Evolutionary conservation across 2,888 invertebrate genomes (phyloP), one percentile per base, ranked within the genome.

Genomic region (Mimas tiliae): DNA sequence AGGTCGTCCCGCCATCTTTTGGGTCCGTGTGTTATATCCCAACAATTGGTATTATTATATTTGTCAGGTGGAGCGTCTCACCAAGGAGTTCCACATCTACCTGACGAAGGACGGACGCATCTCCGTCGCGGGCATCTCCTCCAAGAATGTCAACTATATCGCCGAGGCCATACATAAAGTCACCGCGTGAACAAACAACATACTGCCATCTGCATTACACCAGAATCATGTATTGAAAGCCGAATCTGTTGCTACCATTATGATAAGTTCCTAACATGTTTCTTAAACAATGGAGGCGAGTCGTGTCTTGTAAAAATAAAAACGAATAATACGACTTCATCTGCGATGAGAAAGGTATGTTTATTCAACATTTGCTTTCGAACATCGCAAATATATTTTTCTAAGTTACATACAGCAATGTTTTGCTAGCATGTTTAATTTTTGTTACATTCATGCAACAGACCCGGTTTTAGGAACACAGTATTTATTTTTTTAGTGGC

Each of bases 81-180:
- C 96, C 0, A 98, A 98, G 82, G 97, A 99, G 38, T 97, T 96
- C 94, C 98, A 98, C 86, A 95, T 99, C 74, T 99, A 98, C 88
- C 93, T 99, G 74, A 99, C 99, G 0, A 98, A 98, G 89, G 99
- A 99, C 89, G 99, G 99, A 0, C 96, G 99, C 77, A 99, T 99
- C 88, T 99, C 99, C 4, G 97, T 99, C 94, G 99, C 99, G 66
- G 99, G 99, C 65, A 96, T 99, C 7, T 97, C 98, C 0, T 97
- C 98, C 3, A 97, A 97, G 85, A 99, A 99, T 92, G 99, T 99
- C 0, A 96, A 96, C 72, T 99, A 99, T 87, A 93, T 99, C 70
- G 99, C 99, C 1, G 95, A 97, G 72, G 98, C 97, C 68, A 98
- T 99, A 76, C 98, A 99, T 88, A 95, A 96, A 90, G 98, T 99